A percentile compares a stretch with the other conserved stretches of the same genome.
These are phyloP conservation scores for Elysia chlorotica DNA, from an alignment of 1,140 invertebrate genomes.

Conservation along the genomic window DNA sequence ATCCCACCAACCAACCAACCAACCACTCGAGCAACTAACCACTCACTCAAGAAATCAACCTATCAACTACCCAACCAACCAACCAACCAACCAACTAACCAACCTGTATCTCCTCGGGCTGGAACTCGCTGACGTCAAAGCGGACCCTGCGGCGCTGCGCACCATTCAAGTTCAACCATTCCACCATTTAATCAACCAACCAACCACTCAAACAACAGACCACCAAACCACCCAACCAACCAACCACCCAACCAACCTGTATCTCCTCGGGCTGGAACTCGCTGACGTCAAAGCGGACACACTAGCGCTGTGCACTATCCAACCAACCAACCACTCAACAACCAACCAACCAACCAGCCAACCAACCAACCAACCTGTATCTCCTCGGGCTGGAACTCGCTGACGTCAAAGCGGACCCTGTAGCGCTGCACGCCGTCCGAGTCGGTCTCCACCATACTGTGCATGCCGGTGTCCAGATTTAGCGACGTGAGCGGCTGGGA, in stretches of 20 bases:
- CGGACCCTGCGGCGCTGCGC: slow-evolving; percentile 51
- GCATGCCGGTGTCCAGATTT: slow-evolving; percentile 23
- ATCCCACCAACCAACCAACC: no score
- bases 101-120: slow-evolving; percentile 54
- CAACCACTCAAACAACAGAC: no score
- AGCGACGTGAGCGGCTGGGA: slow-evolving; percentile 22
- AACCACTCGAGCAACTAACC: no score
- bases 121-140: slow-evolving; percentile 59
- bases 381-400: slow-evolving; percentile 57
- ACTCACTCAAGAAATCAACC: no score
- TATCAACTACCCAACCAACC: no score
- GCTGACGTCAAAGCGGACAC: slow-evolving; percentile 56
- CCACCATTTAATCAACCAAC: no score
- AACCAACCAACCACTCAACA: no score
- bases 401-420: slow-evolving; percentile 58
- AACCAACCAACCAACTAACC: no score
- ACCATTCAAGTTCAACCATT: slow-evolving; percentile 45
- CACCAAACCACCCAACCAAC: no score
- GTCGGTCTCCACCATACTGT: slow-evolving; percentile 48
- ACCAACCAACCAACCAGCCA: no score
- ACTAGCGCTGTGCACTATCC: slow-evolving; percentile 47
- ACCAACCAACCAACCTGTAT: slow-evolving; percentile 44
- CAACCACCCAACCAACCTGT: slow-evolving; percentile 30
- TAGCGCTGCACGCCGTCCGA: slow-evolving; percentile 47
- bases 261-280: slow-evolving; percentile 59